A percentile compares a stretch with the other conserved stretches of the same genome.
Evolutionary conservation across 1,140 invertebrate species (phyloP).

Genomic region (Hylaeus volcanicus): DNA sequence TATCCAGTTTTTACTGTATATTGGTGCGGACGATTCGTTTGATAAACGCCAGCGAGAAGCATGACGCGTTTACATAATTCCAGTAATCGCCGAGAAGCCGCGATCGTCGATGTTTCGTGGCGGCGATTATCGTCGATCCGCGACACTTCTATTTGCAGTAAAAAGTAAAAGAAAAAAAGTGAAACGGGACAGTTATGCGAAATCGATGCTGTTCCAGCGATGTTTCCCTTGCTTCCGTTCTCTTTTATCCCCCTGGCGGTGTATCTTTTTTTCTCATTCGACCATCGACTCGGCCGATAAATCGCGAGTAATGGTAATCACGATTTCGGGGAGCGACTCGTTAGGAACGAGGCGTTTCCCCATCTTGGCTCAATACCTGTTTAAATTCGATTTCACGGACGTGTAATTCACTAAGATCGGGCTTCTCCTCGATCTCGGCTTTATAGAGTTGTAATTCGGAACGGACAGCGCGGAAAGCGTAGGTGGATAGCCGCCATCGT

Average conservation of each 20-base stretch:
- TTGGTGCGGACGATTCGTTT: no score
- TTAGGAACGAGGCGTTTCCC: no score
- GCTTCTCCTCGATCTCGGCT: conserved; percentile 32
- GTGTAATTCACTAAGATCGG: conserved; percentile 53
- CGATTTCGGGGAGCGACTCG: no score
- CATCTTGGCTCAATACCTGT: conserved; percentile 37
- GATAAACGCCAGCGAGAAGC: no score
- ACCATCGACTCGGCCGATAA: no score
- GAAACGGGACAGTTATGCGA: no score
- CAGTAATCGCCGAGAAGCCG: background rate
- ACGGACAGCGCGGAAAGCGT: conserved; percentile 20
- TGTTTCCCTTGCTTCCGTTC: background rate
- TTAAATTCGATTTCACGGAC: conserved; percentile 48
- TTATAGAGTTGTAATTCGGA: conserved; percentile 46
- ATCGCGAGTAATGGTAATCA: no score
- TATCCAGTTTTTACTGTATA: no score
- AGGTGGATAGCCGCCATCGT: background rate
- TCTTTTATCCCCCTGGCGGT: no score
- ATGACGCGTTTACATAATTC: conserved; percentile 2
- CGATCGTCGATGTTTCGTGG: conserved; percentile 8
- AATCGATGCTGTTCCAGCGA: background rate
- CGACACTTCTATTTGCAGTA: conserved; percentile 3
- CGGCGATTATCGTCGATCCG: background rate
- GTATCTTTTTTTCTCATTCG: no score
- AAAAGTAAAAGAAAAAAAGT: background rate